These are phyloP conservation scores for Delphinapterus leucas DNA, from an alignment of 2,113 vertebrate genomes.

Conservation along the genomic window DNA sequence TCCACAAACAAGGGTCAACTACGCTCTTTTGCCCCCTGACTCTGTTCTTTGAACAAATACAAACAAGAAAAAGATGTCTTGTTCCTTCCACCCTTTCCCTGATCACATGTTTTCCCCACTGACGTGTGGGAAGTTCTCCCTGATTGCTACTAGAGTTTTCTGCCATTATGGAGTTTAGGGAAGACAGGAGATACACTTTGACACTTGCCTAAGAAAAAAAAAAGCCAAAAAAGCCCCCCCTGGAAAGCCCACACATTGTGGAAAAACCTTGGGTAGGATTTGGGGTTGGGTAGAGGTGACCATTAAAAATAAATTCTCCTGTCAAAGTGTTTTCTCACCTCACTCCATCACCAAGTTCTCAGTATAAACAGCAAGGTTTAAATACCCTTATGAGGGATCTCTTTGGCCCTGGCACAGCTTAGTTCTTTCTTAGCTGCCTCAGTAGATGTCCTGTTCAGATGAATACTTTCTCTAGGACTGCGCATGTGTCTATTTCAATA, in stretches of 20 bases:
- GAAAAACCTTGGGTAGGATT: not conserved
- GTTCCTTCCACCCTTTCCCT: not conserved
- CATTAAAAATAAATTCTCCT: not conserved
- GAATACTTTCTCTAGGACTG: not conserved
- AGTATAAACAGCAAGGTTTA: not conserved
- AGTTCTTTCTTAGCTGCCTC: not conserved
- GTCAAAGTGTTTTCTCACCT: not conserved
- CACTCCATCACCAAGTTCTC: not conserved
- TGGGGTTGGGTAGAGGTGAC: not conserved
- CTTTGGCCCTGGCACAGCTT: not conserved
- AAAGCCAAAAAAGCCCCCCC: not conserved
- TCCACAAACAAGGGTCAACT: not conserved
- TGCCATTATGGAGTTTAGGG: slow-evolving; percentile 50
- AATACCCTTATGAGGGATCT: not conserved
- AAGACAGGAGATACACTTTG: not conserved
- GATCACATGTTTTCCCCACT: not conserved
- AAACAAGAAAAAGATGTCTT: not conserved
- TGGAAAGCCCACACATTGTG: not conserved
- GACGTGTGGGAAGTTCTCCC: slow-evolving; percentile 40
- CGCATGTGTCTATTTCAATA: not conserved
- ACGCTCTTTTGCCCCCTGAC: not conserved
- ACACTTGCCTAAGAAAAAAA: not conserved
- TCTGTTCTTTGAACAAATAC: slow-evolving; percentile 8
- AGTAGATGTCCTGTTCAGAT: not conserved
- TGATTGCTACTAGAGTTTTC: slow-evolving; percentile 29